phyloP scores from a whole-genome alignment of 2,888 invertebrate species.

The Melanotus villosus region DNA sequence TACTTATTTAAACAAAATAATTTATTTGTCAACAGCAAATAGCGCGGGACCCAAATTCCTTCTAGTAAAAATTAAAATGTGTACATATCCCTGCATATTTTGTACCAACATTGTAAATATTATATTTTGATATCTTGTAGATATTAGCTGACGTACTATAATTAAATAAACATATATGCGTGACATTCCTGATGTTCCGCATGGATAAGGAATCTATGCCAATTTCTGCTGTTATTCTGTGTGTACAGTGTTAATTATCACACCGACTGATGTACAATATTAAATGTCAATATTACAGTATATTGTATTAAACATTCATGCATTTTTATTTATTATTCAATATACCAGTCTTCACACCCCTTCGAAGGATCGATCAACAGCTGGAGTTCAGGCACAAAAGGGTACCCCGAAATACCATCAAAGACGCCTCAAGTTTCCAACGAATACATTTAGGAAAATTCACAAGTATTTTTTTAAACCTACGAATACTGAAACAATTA shows the following conservation, averaged over 20 bases:
- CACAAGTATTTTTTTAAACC: too few relatives aligned
- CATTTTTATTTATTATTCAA: background rate
- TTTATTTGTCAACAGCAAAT: conserved; percentile 42
- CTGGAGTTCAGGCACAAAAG: too few relatives aligned
- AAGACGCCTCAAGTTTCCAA: too few relatives aligned
- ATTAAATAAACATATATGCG: conserved; percentile 42
- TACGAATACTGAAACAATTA: too few relatives aligned
- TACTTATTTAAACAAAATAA: background rate
- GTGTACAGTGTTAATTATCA: conserved; percentile 51
- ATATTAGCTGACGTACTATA: conserved; percentile 56
- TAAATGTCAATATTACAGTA: conserved; percentile 51
- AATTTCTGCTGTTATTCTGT: conserved; percentile 46
- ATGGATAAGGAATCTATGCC: conserved; percentile 42
- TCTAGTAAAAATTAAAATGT: conserved; percentile 52
- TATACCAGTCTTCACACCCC: background rate
- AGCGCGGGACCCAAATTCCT: conserved; percentile 36
- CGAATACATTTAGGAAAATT: too few relatives aligned
- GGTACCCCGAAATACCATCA: too few relatives aligned
- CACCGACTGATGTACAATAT: conserved; percentile 53
- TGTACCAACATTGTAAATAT: conserved; percentile 67
- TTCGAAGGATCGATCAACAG: too few relatives aligned
- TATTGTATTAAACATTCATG: conserved; percentile 16
- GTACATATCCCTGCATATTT: conserved; percentile 68
- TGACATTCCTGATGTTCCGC: conserved; percentile 36
- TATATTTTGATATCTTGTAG: conserved; percentile 66